Conservation (phyloP, 2,888 invertebrate species). For the Plemyria rubiginata region DNA sequence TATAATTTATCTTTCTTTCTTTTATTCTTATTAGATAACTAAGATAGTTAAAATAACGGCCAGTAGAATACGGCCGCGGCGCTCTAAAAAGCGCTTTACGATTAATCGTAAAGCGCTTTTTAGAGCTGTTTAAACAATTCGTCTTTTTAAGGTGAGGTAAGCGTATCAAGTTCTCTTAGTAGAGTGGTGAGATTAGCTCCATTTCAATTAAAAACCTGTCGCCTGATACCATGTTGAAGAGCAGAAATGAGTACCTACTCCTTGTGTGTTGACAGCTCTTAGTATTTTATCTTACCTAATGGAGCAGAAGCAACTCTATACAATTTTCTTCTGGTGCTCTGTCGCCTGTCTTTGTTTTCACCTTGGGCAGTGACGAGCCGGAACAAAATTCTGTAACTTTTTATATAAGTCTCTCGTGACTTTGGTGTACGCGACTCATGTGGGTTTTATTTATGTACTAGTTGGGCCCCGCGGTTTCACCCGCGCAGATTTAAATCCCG, state of each 20-base stretch:
- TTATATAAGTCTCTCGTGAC: too few relatives aligned
- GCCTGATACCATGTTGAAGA: conserved; percentile 1
- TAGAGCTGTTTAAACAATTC: conserved; percentile 47
- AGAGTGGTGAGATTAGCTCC: conserved; percentile 30
- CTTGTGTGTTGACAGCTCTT: conserved; percentile 17
- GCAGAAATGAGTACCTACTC: conserved; percentile 21
- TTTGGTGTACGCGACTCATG: too few relatives aligned
- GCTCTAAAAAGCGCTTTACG: conserved; percentile 38
- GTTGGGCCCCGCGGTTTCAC: too few relatives aligned
- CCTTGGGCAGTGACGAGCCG: too few relatives aligned
- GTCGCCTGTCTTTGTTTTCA: neutral
- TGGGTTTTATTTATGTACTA: too few relatives aligned
- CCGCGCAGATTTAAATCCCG: too few relatives aligned
- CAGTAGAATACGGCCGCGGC: neutral
- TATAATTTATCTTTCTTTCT: too few relatives aligned
- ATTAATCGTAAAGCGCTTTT: conserved; percentile 38
- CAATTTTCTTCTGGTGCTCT: neutral
- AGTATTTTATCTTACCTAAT: neutral
- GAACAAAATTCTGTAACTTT: too few relatives aligned
- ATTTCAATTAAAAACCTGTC: conserved; percentile 37
- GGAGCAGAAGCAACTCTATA: neutral
- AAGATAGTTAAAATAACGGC: neutral
- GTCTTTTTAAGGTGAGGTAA: conserved; percentile 46
- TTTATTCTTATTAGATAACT: too few relatives aligned
- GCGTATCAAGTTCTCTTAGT: conserved; percentile 31